Percentiles rank a stretch among this genome's conserved stretches.
These are phyloP conservation scores for Masnerella sp. DNA, from an alignment of 2,888 invertebrate species.

Conservation along the genomic window DNA sequence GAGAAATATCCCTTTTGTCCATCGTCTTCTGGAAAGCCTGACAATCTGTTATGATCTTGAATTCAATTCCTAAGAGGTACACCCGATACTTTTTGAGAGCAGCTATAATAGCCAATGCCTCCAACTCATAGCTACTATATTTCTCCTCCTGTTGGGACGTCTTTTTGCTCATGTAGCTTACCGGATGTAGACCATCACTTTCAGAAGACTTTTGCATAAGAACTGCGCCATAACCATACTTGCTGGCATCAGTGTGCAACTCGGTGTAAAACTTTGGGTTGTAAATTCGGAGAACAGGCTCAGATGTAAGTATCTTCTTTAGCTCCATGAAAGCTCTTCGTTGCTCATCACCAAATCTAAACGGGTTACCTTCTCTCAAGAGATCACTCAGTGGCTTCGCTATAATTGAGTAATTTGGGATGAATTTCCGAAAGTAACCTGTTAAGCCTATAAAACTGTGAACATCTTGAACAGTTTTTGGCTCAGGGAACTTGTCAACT, in stretches of 20 bases:
- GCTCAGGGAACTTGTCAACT: constrained; percentile 22
- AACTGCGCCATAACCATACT: constrained; percentile 55
- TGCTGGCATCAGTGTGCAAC: constrained; percentile 55
- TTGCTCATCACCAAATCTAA: constrained; percentile 33
- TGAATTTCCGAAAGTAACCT: constrained; percentile 22
- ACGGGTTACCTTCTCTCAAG: constrained; percentile 56
- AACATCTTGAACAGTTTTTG: constrained; percentile 29
- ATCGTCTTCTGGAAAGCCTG: constrained; percentile 13
- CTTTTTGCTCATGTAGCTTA: constrained; percentile 55
- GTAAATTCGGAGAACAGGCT: constrained; percentile 62
- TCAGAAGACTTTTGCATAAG: constrained; percentile 46
- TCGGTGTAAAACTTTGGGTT: constrained; percentile 46
- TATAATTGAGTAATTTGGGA: background rate
- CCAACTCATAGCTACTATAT: constrained; percentile 33
- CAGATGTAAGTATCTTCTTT: background rate
- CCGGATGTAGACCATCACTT: constrained; percentile 40
- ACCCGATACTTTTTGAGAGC: constrained; percentile 56
- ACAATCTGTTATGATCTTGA: constrained; percentile 5
- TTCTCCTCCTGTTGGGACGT: constrained; percentile 59
- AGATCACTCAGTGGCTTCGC: constrained; percentile 64
- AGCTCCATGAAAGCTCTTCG: constrained; percentile 5
- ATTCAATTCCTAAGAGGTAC: constrained; percentile 27
- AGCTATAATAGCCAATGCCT: constrained; percentile 57
- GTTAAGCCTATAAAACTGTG: constrained; percentile 29
- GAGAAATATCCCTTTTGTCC: constrained; percentile 6